phyloP scores from a whole-genome alignment of 2,113 vertebrate species.

The Rhagologus leucostigma region DNA sequence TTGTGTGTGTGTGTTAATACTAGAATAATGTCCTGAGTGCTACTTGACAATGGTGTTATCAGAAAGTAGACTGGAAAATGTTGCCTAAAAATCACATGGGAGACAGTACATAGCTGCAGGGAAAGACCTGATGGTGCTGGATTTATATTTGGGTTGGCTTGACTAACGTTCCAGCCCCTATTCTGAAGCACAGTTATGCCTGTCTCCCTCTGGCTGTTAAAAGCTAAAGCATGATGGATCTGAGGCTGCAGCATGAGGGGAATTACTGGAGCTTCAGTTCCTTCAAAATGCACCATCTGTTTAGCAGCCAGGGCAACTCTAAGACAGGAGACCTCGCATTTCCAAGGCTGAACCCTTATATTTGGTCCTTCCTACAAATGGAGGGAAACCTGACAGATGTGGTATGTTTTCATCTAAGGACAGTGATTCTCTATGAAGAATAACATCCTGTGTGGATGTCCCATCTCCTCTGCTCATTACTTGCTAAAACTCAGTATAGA shows the following conservation, averaged over 20 bases:
- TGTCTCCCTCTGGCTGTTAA: not conserved
- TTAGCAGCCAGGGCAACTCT: not conserved
- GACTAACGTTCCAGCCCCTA: not conserved
- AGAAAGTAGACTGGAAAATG: not conserved
- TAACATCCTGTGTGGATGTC: not conserved
- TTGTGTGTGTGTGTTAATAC: not conserved
- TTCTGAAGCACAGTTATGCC: not conserved
- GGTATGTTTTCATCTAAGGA: not conserved
- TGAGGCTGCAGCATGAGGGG: not conserved
- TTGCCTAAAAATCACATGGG: conserved; percentile 19
- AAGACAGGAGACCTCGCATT: not conserved
- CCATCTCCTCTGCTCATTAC: not conserved
- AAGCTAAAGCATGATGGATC: not conserved
- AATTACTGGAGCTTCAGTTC: not conserved
- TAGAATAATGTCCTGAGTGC: not conserved
- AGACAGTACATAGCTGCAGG: not conserved
- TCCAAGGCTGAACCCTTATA: not conserved
- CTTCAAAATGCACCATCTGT: not conserved
- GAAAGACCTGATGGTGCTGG: not conserved
- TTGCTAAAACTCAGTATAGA: not conserved
- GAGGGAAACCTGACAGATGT: not conserved
- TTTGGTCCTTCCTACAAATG: not conserved
- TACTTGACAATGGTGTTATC: not conserved
- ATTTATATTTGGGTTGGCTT: not conserved
- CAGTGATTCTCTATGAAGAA: not conserved